Evolutionary conservation across 2,797 vertebrate genomes (phyloP).

Genomic region (Oreochromis mossambicus): DNA sequence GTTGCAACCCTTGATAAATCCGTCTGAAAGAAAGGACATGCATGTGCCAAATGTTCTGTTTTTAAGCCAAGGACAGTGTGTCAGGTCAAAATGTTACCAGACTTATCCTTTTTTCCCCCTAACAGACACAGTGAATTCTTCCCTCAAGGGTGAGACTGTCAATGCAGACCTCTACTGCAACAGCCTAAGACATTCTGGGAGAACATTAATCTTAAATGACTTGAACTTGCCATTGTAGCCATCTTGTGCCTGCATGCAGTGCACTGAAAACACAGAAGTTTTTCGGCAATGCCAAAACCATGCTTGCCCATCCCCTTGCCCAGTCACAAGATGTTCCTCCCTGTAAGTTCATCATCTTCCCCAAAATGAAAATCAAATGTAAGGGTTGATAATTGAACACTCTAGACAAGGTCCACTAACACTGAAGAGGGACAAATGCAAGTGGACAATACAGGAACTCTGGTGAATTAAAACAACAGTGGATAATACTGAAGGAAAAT

Average conservation of each 20-base stretch:
- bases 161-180: background rate
- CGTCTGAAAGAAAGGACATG: background rate
- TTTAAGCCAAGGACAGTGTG: background rate
- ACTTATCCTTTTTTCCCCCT: fast-evolving
- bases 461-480: background rate
- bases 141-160: background rate
- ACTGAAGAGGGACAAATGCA: background rate
- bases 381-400: background rate
- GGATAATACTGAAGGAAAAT: background rate
- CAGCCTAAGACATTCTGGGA: background rate
- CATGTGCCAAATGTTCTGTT: background rate
- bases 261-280: background rate
- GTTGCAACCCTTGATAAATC: background rate
- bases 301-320: background rate
- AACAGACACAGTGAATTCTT: background rate
- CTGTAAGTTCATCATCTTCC: background rate
- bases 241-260: background rate
- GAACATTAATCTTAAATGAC: background rate
- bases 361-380: background rate
- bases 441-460: background rate
- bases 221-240: background rate
- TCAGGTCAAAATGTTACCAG: background rate
- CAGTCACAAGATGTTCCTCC: background rate
- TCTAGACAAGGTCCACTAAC: background rate
- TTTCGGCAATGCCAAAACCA: background rate